Conservation (phyloP, 2,113 vertebrate species). For the Anarhynchus alexandrinus region DNA sequence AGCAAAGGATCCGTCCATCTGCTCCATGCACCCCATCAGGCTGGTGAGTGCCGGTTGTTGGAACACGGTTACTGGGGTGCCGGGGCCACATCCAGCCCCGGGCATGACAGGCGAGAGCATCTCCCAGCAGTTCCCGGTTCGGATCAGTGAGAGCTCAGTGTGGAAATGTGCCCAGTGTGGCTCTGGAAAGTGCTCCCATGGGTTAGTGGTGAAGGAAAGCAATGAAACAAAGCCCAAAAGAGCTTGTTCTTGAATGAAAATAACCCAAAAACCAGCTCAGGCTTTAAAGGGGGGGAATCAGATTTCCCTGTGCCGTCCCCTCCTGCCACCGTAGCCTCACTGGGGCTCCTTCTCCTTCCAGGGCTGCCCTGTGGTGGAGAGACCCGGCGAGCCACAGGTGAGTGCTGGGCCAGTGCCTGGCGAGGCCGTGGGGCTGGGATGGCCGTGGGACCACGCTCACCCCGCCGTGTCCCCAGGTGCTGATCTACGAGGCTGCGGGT, state of each 20-base stretch:
- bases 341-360: conserved; percentile 50
- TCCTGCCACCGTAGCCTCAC: neutral
- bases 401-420: neutral
- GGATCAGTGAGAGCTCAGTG: neutral
- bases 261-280: neutral
- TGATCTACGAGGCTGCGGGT: conserved; percentile 82
- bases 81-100: rapidly evolving
- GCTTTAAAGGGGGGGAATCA: neutral
- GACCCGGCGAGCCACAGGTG: conserved; percentile 85
- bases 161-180: rapidly evolving
- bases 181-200: neutral
- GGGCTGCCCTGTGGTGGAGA: conserved; percentile 90
- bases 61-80: rapidly evolving
- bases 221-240: neutral
- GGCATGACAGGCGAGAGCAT: neutral
- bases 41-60: conserved; percentile 74
- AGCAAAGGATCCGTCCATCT: conserved; percentile 79
- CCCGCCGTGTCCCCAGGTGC: conserved; percentile 60
- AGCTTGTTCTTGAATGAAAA: neutral
- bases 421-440: rapidly evolving
- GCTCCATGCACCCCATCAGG: conserved; percentile 88
- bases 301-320: neutral
- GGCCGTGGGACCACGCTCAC: rapidly evolving
- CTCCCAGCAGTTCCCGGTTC: neutral
- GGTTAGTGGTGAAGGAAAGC: neutral